Conservation (phyloP, 2,888 invertebrate genomes). For the Incurvaria masculella region DNA sequence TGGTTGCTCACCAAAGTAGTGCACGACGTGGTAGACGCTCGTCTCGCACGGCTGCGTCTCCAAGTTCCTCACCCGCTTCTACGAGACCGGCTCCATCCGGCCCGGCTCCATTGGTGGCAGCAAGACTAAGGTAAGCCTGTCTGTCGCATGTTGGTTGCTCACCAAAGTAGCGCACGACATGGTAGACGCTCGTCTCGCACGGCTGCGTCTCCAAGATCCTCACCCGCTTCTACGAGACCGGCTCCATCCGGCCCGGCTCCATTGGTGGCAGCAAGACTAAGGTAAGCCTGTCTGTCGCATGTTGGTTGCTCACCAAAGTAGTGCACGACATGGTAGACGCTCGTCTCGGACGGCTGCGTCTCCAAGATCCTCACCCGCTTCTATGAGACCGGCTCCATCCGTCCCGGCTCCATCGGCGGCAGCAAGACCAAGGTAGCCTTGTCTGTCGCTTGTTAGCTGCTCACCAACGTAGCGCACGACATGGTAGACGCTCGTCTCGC, state of each 20-base stretch:
- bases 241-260: conserved; percentile 92
- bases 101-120: conserved; percentile 95
- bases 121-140: conserved; percentile 83
- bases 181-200: conserved; percentile 93
- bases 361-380: conserved; percentile 95
- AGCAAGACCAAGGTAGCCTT: conserved; percentile 86
- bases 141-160: no score
- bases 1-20: conserved; percentile 60
- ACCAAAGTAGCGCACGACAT: no score
- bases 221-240: conserved; percentile 95
- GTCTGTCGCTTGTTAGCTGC: no score
- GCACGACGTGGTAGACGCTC: conserved; percentile 90
- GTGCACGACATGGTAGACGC: no score
- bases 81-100: conserved; percentile 94
- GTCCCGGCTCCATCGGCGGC: conserved; percentile 93
- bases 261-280: conserved; percentile 95
- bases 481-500: conserved; percentile 93
- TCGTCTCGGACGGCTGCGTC: conserved; percentile 96
- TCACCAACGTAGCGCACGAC: no score
- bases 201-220: conserved; percentile 97
- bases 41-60: conserved; percentile 98
- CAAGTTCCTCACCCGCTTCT: conserved; percentile 93
- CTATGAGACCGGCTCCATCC: conserved; percentile 95
- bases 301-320: no score
- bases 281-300: no score